Conservation (phyloP, 2,113 vertebrate genomes). For the Lycaon pictus region DNA sequence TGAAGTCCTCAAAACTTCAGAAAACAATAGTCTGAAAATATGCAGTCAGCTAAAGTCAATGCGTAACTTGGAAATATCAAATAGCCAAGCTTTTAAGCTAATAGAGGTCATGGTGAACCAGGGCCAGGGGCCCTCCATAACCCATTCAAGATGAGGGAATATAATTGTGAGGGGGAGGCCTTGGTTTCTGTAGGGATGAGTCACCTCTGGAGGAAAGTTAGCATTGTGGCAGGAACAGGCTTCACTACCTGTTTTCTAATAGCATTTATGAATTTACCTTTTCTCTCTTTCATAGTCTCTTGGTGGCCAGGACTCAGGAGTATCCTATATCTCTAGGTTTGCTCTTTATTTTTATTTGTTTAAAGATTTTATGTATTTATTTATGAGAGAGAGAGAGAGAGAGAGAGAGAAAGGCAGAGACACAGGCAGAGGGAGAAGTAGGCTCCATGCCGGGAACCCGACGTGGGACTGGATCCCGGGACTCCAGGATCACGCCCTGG, state of each 20-base stretch:
- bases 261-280: not conserved
- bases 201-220: not conserved
- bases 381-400: no score
- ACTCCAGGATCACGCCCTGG: no score
- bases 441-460: no score
- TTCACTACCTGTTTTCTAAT: not conserved
- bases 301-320: not conserved
- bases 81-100: not conserved
- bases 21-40: not conserved
- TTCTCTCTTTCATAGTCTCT: not conserved
- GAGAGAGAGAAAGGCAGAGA: no score
- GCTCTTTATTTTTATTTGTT: not conserved
- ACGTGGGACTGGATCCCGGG: no score
- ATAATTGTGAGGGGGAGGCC: not conserved
- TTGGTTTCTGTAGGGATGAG: not conserved
- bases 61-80: not conserved
- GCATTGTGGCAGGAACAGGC: not conserved
- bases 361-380: no score
- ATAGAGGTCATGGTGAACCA: not conserved
- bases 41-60: not conserved
- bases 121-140: not conserved
- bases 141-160: not conserved
- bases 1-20: not conserved
- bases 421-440: no score
- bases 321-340: not conserved